A percentile compares a stretch with the other conserved stretches of the same genome.
These are phyloP conservation scores for Danaus chrysippus DNA, from an alignment of 2,888 invertebrate genomes.

Conservation along the genomic window DNA sequence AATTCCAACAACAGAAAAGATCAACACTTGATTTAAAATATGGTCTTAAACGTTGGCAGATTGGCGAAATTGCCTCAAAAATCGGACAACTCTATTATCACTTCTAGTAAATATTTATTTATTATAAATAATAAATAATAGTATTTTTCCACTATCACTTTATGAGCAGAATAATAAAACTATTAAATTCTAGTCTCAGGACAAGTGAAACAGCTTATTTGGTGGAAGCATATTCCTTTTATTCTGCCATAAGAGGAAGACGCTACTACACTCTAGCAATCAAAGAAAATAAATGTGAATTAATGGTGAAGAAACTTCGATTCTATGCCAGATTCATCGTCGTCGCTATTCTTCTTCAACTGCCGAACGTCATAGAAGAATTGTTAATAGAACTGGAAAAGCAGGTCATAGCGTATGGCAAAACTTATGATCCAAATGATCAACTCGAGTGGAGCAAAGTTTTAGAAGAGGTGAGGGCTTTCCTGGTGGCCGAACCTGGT, in stretches of 20 bases:
- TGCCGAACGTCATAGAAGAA: constrained; percentile 95
- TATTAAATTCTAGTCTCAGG: constrained; percentile 83
- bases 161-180: too few relatives aligned
- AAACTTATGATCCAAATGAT: constrained; percentile 97
- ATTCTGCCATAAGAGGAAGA: constrained; percentile 95
- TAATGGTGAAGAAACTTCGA: constrained; percentile 97
- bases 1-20: constrained; percentile 98
- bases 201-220: constrained; percentile 98
- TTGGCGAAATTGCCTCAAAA: constrained; percentile 98
- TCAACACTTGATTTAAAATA: constrained; percentile 94
- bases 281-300: constrained; percentile 95
- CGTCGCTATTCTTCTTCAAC: constrained; percentile 94
- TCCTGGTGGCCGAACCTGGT: constrained; percentile 94
- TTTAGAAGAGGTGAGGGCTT: constrained; percentile 95
- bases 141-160: too few relatives aligned
- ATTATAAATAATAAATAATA: neutral
- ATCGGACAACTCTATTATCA: constrained; percentile 99
- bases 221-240: constrained; percentile 97
- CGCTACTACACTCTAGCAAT: constrained; percentile 96
- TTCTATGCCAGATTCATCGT: constrained; percentile 98
- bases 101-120: constrained; percentile 90
- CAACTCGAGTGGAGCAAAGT: constrained; percentile 97
- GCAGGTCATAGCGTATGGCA: constrained; percentile 96
- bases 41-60: constrained; percentile 98
- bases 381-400: constrained; percentile 94